Base-by-base conservation (phyloP, 2,888 invertebrate genomes). In the Tricholauxania praeusta region DNA sequence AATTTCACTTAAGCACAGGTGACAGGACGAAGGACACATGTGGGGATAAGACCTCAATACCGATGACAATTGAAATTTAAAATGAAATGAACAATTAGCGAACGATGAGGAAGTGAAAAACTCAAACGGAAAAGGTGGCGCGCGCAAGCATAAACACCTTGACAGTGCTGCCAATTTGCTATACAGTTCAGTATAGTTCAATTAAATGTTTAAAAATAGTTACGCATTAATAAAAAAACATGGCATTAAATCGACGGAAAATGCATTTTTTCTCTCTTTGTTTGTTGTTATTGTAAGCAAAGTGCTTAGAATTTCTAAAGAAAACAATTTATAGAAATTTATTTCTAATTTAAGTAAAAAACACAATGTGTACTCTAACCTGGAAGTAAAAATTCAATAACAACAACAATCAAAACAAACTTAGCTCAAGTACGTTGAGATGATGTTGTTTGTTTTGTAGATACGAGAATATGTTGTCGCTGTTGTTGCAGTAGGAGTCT, bases 151-250 rank as follows among this genome's bases (percentile, higher is more conserved):
- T 32, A 32, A 52, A n/a, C 53, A 51, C 69, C 69, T 69, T 69
- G 69, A 60, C 60, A 60, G 51, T 62, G 69, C 60, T 69, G 60
- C 68, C 68, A 69, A 59, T 15, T 49, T 17, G 51, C 49, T 12
- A 22, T 19, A 39, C 15, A 28, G 57, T 57, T 57, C 51, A 57
- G 19, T 12, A 17, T 28, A 12, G 57, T 19, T 57, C 57, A 57
- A 19, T 19, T 5, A 17, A 57, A 22, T 57, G 19, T 22, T 57
- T 57, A 57, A 57, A 57, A 57, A 57, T 57, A 57, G 19, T 12
- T 22, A 12, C 19, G 57, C 39, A 39, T 57, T 17, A 12, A 57
- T 22, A 19, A 19, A 8, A n/a, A n/a, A 55, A 55, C n/a, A 15
- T 32, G 32, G 32, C 55, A 15, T 17, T 14, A 57, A 19, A 22